Base-by-base conservation (phyloP, 1,140 invertebrate species). In the Paralvinella palmiformis region DNA sequence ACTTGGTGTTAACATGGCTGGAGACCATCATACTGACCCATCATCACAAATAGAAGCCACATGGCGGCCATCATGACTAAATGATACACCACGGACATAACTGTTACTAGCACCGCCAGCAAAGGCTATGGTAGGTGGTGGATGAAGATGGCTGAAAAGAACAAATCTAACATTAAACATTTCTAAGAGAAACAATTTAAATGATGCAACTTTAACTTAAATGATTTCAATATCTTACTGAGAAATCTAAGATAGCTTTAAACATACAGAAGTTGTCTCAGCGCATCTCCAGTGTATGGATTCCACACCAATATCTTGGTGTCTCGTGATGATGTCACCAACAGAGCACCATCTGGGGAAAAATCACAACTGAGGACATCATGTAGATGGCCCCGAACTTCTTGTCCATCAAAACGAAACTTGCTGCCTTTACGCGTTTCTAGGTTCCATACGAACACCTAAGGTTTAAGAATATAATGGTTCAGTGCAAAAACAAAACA, bases 301-400 rank as follows among this genome's bases (percentile, higher is more conserved):
- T 85, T 81, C 84, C 84, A 86, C 1, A 85, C 65, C 56, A 85
- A 83, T 15, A 84, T 81, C 32, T 79, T 72, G 1, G 84, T 84
- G 69, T 86, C 85, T 71, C 76, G 83, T 3, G 83, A 83, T 1
- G 83, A 82, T 31, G 84, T 85, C 3, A 82, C 84, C 33, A 86
- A 71, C n/a, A 85, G 69, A 59, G 82, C 81, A 50, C 84, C 82
- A 75, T 85, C 85, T 27, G 82, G 82, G 37, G 83, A 85, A 72
- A 85, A 86, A 62, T 82, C 78, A 74, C 82, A 84, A 48, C 77
- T 69, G 22, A 80, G 74, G 4, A 85, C 82, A 64, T 82, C 79
- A 72, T 86, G 75, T n/a, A 76, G 73, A 69, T 86, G 85, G 17
- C 84, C 84, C 15, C 72, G 71, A 5, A 86, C n/a, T n/a, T n/a